Percentiles rank a stretch among this genome's conserved stretches.
These are phyloP conservation scores for Tokudaia muenninki DNA, from an alignment of 2,797 vertebrate species.

Conservation along the genomic window DNA sequence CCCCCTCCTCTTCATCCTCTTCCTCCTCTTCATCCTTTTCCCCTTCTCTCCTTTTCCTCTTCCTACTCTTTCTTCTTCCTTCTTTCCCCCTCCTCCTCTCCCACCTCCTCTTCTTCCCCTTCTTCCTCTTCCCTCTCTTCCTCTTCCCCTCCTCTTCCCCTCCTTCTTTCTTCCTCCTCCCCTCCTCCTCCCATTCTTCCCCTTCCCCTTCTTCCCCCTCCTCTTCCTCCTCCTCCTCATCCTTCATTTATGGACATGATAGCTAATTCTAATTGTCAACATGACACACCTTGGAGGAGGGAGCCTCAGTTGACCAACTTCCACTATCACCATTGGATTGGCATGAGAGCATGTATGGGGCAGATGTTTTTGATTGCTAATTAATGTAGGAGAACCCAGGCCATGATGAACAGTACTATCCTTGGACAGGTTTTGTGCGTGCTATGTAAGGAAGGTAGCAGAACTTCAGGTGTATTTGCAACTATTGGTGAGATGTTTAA, in stretches of 20 bases:
- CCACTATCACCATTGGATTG: neutral
- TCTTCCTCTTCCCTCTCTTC: accelerated
- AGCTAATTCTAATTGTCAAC: neutral
- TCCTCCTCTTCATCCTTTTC: too few relatives aligned
- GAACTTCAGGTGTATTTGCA: neutral
- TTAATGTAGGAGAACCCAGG: neutral
- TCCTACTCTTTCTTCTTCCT: accelerated
- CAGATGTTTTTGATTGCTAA: neutral
- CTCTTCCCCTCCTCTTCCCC: neutral
- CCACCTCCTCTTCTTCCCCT: accelerated
- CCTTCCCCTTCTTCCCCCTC: neutral
- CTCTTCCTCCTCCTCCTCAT: too few relatives aligned
- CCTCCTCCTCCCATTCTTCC: too few relatives aligned
- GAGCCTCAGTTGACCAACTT: neutral
- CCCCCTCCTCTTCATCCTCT: neutral
- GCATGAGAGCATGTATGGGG: too few relatives aligned
- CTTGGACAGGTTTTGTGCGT: neutral
- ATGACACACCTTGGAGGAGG: too few relatives aligned
- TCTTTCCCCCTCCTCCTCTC: accelerated
- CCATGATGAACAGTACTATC: neutral
- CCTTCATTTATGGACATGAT: too few relatives aligned
- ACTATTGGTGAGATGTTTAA: neutral
- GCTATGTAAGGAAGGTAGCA: too few relatives aligned
- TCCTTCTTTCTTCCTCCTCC: neutral
- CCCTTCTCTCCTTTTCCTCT: too few relatives aligned